Evolutionary conservation across 1,140 invertebrate species (phyloP).

Genomic region (Littorina saxatilis): DNA sequence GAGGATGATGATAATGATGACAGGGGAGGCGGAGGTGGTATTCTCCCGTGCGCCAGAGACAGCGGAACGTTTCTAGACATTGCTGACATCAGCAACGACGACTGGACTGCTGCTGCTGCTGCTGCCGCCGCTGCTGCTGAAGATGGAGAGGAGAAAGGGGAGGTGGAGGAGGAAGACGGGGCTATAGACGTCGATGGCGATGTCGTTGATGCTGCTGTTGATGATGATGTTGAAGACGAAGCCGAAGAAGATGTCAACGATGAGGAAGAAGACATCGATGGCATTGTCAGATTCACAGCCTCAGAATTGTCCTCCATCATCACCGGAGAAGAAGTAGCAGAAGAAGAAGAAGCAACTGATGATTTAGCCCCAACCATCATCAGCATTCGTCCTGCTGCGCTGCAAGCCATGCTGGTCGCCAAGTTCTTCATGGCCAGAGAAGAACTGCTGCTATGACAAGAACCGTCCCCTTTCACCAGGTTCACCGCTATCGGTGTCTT

Average conservation of each 20-base stretch:
- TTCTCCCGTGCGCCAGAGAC: not conserved
- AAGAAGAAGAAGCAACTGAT: not conserved
- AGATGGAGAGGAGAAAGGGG: not conserved
- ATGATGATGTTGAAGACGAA: not conserved
- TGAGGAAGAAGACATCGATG: not conserved
- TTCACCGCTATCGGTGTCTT: not conserved
- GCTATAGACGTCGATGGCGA: too few species aligned
- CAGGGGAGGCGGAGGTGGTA: not conserved
- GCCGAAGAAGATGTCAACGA: not conserved
- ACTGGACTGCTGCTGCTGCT: not conserved
- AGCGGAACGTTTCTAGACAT: not conserved
- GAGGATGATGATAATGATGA: not conserved
- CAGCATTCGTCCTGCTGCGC: not conserved
- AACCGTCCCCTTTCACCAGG: not conserved
- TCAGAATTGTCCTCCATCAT: conserved; percentile 31
- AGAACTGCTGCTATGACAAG: not conserved
- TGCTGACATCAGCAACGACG: conserved; percentile 11
- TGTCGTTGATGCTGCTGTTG: not conserved
- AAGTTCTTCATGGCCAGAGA: not conserved
- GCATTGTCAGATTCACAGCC: conserved; percentile 26
- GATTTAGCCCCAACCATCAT: not conserved
- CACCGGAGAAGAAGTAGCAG: not conserved
- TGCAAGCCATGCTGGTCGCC: not conserved
- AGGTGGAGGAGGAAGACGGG: not conserved
- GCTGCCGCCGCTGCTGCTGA: not conserved